Base-by-base conservation (phyloP, 2,797 vertebrate genomes). In the Scyliorhinus canicula region DNA sequence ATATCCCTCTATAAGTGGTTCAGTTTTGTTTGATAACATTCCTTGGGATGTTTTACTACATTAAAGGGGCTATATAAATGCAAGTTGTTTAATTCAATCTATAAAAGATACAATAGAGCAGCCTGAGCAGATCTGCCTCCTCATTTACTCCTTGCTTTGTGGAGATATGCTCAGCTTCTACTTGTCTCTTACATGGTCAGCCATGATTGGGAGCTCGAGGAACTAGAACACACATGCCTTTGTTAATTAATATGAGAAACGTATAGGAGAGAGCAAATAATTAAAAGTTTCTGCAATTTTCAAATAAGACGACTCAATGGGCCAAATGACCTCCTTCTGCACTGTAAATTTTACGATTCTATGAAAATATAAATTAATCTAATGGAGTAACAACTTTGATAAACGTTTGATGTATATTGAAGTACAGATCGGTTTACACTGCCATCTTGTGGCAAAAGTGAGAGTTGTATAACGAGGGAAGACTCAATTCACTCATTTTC, bases 401-500 rank as follows among this genome's bases (percentile, higher is more conserved):
- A 88, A 21, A 63, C n/a, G 35, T 24, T 40, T 91, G 86, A 91
- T 31, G 26, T 52, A 5, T 28, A 69, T 26, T 21, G 4, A 71
- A 50, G 47, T 71, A 35, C 26, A 31, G 19, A 52, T 71, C 44
- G 31, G 44, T 35, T 71, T 40, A 91, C 2, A 71, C 19, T 52
- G 93, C 93, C 93, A 69, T 52, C 93, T 71, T 71, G 65, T 93
- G 93, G 93, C 67, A 71, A 28, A 93, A 69, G 9, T 63, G n/a
- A 63, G 88, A 24, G n/a, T 4, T 91, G 35, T 63, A 60, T 90
- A n/a, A 63, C 0, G n/a, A 60, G 60, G 35, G n/a, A 40, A 57
- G 60, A 91, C 57, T 63, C 57, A 35, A 90, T 40, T n/a, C n/a
- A 3, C 57, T 63, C 6, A 9, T 35, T 90, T 88, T 35, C 40